Conservation (phyloP, 92 coral and sea anemone genomes). For the Scolanthus callimorphus region DNA sequence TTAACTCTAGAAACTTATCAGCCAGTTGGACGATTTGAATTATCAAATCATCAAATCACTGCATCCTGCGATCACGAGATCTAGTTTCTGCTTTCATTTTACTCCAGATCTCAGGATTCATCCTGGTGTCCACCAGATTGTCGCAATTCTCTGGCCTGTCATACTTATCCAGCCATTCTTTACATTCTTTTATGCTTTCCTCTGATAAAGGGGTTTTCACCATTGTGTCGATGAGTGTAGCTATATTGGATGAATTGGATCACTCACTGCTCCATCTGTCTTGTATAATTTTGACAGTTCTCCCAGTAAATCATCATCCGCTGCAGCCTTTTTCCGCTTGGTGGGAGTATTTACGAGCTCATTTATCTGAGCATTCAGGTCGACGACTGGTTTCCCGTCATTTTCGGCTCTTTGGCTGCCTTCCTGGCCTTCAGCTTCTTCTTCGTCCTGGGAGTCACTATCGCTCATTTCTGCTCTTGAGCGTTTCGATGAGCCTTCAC, state of each 20-base stretch:
- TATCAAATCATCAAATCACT: conserved; percentile 25
- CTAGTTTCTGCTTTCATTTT: conserved; percentile 20
- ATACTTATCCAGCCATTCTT: conserved; percentile 27
- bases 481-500: not conserved
- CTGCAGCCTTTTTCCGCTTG: conserved; percentile 5
- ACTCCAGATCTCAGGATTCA: conserved; percentile 39
- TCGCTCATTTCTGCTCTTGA: not conserved
- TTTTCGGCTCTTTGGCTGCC: conserved; percentile 6
- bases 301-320: conserved; percentile 14
- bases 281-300: conserved; percentile 20
- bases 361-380: conserved; percentile 5
- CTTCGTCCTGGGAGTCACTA: not conserved
- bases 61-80: conserved; percentile 34
- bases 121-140: conserved; percentile 20
- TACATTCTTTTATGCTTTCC: conserved; percentile 26
- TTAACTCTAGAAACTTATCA: conserved; percentile 26
- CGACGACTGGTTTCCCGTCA: conserved; percentile 19
- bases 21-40: conserved; percentile 20
- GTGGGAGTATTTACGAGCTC: conserved; percentile 14
- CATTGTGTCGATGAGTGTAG: conserved; percentile 28
- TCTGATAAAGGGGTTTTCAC: conserved; percentile 31
- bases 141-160: conserved; percentile 28
- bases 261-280: conserved; percentile 12
- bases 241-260: conserved; percentile 28
- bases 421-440: conserved; percentile 3